A percentile compares a stretch with the other conserved stretches of the same genome.
These are phyloP conservation scores for Coturnix japonica DNA, from an alignment of 2,113 vertebrate genomes.

Conservation along the genomic window DNA sequence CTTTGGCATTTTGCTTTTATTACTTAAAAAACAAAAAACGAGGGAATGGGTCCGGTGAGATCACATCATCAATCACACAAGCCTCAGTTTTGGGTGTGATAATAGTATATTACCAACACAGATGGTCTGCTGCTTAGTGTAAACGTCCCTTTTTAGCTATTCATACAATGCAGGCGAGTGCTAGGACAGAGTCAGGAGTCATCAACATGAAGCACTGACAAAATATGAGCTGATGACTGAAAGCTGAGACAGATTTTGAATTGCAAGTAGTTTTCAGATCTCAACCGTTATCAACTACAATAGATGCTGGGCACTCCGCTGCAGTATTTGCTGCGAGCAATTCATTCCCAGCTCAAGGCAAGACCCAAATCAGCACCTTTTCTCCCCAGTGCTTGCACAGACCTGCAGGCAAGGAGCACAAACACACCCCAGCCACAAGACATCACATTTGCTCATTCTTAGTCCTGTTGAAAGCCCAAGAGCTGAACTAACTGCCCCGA, in stretches of 20 bases:
- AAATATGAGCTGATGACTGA: conserved; percentile 6
- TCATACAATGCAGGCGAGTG: background rate
- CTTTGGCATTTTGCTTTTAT: background rate
- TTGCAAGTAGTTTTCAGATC: background rate
- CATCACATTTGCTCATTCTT: conserved; percentile 1
- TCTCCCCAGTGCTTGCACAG: background rate
- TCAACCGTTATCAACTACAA: background rate
- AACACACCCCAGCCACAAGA: background rate
- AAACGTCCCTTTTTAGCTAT: background rate
- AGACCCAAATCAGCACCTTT: background rate
- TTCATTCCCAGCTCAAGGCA: background rate
- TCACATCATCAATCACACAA: background rate
- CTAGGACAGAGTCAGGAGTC: background rate
- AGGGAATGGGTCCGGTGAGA: background rate
- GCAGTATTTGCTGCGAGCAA: background rate
- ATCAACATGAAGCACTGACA: background rate
- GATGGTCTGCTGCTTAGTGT: background rate
- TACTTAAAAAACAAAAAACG: background rate
- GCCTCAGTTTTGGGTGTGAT: background rate
- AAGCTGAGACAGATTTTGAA: background rate
- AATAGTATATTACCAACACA: conserved; percentile 22
- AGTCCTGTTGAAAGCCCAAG: background rate
- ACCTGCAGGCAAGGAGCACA: background rate
- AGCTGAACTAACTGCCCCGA: conserved; percentile 31
- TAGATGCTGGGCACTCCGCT: background rate